Conservation (phyloP, 2,888 invertebrate genomes). For the Phyto melanocephala region DNA sequence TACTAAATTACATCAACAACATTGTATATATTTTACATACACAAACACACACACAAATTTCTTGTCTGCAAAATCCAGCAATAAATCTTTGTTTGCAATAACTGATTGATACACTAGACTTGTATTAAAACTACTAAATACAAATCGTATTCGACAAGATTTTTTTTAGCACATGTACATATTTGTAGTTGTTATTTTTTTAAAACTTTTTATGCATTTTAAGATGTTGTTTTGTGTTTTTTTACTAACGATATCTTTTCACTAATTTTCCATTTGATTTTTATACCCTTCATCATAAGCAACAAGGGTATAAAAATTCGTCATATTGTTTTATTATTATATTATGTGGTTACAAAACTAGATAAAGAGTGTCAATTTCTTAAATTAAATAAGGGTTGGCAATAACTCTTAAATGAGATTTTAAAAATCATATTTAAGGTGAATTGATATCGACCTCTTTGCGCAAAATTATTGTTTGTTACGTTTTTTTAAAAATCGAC, state of each 20-base stretch:
- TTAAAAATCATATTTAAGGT: too few species aligned
- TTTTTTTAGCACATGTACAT: background rate
- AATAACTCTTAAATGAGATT: too few species aligned
- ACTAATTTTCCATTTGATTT: conserved; percentile 4
- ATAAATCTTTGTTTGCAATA: conserved; percentile 24
- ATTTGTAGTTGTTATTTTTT: background rate
- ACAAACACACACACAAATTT: background rate
- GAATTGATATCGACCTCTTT: too few species aligned
- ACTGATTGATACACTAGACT: conserved; percentile 14
- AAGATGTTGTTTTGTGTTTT: background rate
- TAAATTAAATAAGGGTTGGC: too few species aligned
- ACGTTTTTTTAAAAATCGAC: too few species aligned
- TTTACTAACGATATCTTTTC: conserved; percentile 13
- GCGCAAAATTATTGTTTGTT: too few species aligned
- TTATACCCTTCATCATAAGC: too few species aligned
- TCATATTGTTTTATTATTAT: too few species aligned
- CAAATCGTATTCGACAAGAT: background rate
- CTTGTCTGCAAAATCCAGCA: background rate
- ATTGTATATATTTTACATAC: background rate
- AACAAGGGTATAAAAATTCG: too few species aligned
- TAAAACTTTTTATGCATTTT: background rate
- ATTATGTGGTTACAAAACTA: too few species aligned
- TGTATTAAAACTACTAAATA: conserved; percentile 17
- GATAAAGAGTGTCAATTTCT: too few species aligned
- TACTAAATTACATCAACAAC: background rate